Evolutionary conservation across 2,888 invertebrate genomes (phyloP).

Genomic region (Drosophila borborema): DNA sequence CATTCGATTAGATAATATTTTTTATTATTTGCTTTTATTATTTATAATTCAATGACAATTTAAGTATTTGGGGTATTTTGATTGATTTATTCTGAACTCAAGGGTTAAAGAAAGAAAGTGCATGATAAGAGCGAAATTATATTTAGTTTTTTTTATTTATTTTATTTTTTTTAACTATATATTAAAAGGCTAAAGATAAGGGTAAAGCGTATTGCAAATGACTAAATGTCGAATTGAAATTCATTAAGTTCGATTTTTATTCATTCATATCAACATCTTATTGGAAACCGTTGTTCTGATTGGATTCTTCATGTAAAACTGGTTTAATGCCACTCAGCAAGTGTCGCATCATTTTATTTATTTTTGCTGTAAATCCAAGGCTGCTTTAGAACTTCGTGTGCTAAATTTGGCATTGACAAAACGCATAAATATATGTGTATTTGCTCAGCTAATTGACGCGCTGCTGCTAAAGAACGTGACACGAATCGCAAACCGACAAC

Average conservation of each 20-base stretch:
- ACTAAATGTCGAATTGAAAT: not conserved
- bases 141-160: not conserved
- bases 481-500: constrained; percentile 16
- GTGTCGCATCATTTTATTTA: not conserved
- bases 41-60: not conserved
- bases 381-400: constrained; percentile 5
- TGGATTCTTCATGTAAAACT: not conserved
- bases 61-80: not conserved
- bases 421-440: constrained; percentile 21
- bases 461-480: constrained; percentile 53
- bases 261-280: not conserved
- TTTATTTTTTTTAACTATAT: too few species aligned
- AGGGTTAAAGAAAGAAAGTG: not conserved
- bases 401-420: constrained; percentile 20
- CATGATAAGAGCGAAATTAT: not conserved
- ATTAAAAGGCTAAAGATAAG: not conserved
- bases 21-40: not conserved
- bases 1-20: not conserved
- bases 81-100: not conserved
- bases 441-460: constrained; percentile 50
- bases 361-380: constrained; percentile 6
- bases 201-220: not conserved
- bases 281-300: not conserved
- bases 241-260: not conserved
- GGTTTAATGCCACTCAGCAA: not conserved